A percentile compares a stretch with the other conserved stretches of the same genome.
Conservation (phyloP, 2,888 invertebrate species). For the Pycnomerus fuliginosus region DNA sequence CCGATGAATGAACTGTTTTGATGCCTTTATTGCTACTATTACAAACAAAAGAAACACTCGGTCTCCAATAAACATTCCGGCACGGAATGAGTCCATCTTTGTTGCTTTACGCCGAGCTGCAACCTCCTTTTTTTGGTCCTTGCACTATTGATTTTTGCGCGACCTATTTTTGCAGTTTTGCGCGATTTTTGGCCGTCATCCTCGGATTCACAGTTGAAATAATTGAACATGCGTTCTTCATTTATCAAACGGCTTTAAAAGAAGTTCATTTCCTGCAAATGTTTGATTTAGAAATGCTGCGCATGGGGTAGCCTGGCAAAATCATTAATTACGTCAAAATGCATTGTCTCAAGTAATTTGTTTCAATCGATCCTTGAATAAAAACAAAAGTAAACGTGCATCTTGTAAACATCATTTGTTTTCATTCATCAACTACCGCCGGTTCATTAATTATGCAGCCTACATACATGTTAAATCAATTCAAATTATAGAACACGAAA, state of each 20-base stretch:
- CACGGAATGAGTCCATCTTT: constrained; percentile 41
- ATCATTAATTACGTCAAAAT: constrained; percentile 2
- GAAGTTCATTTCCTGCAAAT: not conserved
- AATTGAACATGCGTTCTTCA: too few species aligned
- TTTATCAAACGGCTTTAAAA: too few species aligned
- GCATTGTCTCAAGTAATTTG: constrained; percentile 1
- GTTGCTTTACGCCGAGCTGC: constrained; percentile 31
- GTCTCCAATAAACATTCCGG: constrained; percentile 45
- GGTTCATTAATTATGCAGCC: constrained; percentile 4
- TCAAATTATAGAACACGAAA: too few species aligned
- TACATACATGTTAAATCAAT: constrained; percentile 1
- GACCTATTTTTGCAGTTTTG: constrained; percentile 27
- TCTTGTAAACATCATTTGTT: constrained; percentile 2
- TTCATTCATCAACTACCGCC: not conserved
- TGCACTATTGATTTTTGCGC: constrained; percentile 37
- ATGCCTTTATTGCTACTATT: constrained; percentile 49
- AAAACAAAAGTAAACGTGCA: constrained; percentile 3
- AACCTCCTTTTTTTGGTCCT: constrained; percentile 29
- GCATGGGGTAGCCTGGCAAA: not conserved
- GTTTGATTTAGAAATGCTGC: not conserved
- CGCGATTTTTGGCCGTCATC: not conserved
- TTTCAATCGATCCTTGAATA: constrained; percentile 1
- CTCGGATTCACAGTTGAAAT: too few species aligned
- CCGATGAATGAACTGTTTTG: constrained; percentile 51
- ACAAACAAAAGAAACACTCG: constrained; percentile 44